Evolutionary conservation across 2,113 vertebrate genomes (phyloP).

Genomic region (Seriola aureovittata): DNA sequence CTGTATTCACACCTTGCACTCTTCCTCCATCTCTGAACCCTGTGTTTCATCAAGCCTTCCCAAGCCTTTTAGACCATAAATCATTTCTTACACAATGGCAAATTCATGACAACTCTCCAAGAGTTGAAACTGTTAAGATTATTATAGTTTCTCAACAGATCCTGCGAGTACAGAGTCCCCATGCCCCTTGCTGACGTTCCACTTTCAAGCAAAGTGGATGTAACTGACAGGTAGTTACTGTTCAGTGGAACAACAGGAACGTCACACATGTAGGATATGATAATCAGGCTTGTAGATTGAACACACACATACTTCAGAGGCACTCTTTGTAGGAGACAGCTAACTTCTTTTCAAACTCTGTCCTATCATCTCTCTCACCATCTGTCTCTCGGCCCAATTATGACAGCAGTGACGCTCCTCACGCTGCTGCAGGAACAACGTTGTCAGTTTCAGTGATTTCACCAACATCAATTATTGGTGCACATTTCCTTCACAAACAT

Average conservation of each 20-base stretch:
- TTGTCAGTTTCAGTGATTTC: conserved; percentile 69
- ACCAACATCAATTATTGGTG: conserved; percentile 71
- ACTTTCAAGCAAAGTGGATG: conserved; percentile 46
- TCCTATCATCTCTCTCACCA: conserved; percentile 60
- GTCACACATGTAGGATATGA: conserved; percentile 18
- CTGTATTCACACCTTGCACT: conserved; percentile 4
- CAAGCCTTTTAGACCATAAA: conserved; percentile 23
- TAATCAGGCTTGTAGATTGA: conserved; percentile 37
- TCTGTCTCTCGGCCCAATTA: conserved; percentile 74
- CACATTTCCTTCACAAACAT: conserved; percentile 55
- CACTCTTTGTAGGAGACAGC: conserved; percentile 39
- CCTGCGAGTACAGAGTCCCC: background rate
- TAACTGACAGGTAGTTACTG: conserved; percentile 47
- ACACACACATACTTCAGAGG: conserved; percentile 17
- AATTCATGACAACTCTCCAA: conserved; percentile 31
- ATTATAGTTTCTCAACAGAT: conserved; percentile 46
- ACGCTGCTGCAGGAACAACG: conserved; percentile 44
- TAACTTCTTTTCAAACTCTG: conserved; percentile 55
- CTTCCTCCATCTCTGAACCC: background rate
- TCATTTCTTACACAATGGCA: conserved; percentile 43
- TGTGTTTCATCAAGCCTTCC: background rate
- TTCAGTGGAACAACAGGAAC: conserved; percentile 24
- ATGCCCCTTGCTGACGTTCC: conserved; percentile 16
- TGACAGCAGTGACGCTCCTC: conserved; percentile 54
- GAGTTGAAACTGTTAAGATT: conserved; percentile 18